Percentiles rank a stretch among this genome's conserved stretches.
phyloP scores from a whole-genome alignment of 2,797 vertebrate species.

The Diplodus sargus region DNA sequence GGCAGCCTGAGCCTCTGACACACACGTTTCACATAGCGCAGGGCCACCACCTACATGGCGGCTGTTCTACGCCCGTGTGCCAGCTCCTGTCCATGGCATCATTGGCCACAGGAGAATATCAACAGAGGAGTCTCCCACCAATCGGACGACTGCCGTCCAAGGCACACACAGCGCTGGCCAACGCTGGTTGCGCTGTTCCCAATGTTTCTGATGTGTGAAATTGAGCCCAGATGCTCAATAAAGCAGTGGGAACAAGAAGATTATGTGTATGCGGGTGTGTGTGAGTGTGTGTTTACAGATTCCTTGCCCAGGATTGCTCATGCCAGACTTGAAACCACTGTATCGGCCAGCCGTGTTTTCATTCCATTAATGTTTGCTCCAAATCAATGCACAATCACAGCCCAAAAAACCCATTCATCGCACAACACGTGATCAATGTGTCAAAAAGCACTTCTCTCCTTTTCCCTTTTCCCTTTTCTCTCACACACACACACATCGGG shows the following conservation, averaged over 20 bases:
- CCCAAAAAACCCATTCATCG: conserved; percentile 13
- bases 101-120: conserved; percentile 37
- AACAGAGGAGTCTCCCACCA: conserved; percentile 48
- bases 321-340: conserved; percentile 46
- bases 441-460: background rate
- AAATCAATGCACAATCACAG: conserved; percentile 30
- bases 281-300: conserved; percentile 31
- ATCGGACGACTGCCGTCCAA: conserved; percentile 48
- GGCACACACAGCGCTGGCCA: conserved; percentile 54
- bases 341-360: conserved; percentile 48
- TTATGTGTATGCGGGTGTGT: conserved; percentile 18
- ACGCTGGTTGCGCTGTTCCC: conserved; percentile 61
- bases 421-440: background rate
- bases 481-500: background rate
- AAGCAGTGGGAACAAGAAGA: conserved; percentile 76
- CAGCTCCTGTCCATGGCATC: conserved; percentile 52
- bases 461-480: background rate
- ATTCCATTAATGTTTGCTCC: conserved; percentile 31
- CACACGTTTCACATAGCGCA: background rate
- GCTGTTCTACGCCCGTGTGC: background rate
- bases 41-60: conserved; percentile 18
- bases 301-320: conserved; percentile 20
- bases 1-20: conserved; percentile 14
- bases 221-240: conserved; percentile 84
- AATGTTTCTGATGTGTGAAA: conserved; percentile 79